Evolutionary conservation across 2,888 invertebrate species (phyloP), one percentile per base, ranked within the genome.

Genomic region (Platynereis dumerilii): DNA sequence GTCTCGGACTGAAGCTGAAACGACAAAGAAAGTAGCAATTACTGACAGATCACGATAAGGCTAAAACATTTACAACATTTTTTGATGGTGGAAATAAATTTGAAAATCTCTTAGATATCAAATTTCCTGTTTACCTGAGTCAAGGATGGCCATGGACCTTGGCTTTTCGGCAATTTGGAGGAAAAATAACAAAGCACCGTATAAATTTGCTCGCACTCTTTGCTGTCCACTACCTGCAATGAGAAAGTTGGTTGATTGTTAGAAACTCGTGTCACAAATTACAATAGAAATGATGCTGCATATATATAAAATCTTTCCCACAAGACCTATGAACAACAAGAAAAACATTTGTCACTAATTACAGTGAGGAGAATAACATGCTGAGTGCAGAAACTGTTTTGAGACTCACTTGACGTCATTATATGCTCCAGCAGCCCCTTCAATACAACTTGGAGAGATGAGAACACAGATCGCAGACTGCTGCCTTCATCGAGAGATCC

Each of bases 171-270:
- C 80, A 62, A 95, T 90, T 74, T 82, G 91, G 64, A 96, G 85
- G 72, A 92, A 92, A 73, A 92, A 92, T 0, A 94, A 83, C 22
- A 96, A 80, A 0, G 93, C 90, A 1, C 92, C 92, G 78, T 96
- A 96, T 17, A 96, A 83, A 81, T 95, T 93, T 0, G 93, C 92
- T 53, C 94, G 85, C 66, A 94, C 89, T 78, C 92, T 91, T 78
- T 94, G 94, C 1, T 91, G 91, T 0, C 91, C 89, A 0, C 90
- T 91, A 60, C 92, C 91, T 52, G 73, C 2, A 72, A 72, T 28
- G 22, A 3, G 20, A 60, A 54, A 53, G 20, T n/a, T n/a, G n/a
- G n/a, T n/a, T n/a, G n/a, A n/a, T n/a, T n/a, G n/a, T n/a, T n/a
- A n/a, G n/a, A n/a, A n/a, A n/a, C 12, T 53, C 22, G 20, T 20